Evolutionary conservation across 2,113 vertebrate genomes (phyloP), one percentile per base, ranked within the genome.

Genomic region (Petrocephalus microphthalmus): DNA sequence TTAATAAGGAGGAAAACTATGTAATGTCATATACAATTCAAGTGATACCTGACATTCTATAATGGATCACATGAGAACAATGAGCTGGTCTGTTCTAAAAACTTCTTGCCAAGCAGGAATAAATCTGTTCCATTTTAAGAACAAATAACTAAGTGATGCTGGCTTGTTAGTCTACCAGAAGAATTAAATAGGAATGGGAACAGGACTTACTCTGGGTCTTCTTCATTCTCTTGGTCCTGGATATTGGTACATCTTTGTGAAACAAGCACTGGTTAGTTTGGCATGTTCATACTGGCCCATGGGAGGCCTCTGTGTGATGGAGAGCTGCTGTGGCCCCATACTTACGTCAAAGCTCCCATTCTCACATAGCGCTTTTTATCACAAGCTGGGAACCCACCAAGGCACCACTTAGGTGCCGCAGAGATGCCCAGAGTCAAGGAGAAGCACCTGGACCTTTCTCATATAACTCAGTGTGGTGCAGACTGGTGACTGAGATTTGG

Each of bases 291-390:
- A 74, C 83, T 87, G 86, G 37, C 25, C 49, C 8, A 2, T 56
- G 54, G 52, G 49, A 78, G 17, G 37, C 51, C 11, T 88, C 67
- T 87, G 25, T 60, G 64, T 88, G 19, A 85, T 17, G 81, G 5
- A 67, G 11, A 81, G 20, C 89, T 96, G 60, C 94, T 96, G 87
- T 92, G 94, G 88, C 96, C 96, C 89, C 97, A 97, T 37, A 96
- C 96, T 88, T 96, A 94, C 95, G 96, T 88, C n/a, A 86, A 64
- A 85, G 13, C 88, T 84, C 17, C 45, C 7, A 22, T 53, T 74
- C 7, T 60, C 45, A 86, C 19, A 67, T 25, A 86, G 64, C 49
- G 64, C 85, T 81, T 86, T 88, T 57, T 22, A 88, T 81, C 64
- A 53, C 67, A 83, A 33, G 53, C 78, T 13, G 11, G 42, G 57